Evolutionary conservation across 2,888 invertebrate genomes (phyloP).

Genomic region (Imbricaverruca yamaguchii): DNA sequence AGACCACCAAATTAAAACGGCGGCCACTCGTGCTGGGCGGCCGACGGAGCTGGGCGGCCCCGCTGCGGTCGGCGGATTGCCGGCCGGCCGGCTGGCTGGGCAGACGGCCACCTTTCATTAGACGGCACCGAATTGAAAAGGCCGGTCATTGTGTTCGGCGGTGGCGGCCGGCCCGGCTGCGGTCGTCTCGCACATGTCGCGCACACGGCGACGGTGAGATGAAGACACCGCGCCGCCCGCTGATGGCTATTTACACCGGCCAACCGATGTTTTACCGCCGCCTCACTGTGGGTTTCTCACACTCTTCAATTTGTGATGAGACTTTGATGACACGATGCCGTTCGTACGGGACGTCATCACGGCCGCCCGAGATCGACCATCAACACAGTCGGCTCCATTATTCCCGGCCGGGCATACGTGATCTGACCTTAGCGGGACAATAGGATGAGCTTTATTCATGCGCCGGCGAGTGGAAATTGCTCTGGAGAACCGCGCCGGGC

Average conservation of each 20-base stretch:
- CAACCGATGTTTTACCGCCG: background rate
- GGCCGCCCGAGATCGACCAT: background rate
- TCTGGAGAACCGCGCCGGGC: too few relatives aligned
- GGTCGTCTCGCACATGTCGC: too few relatives aligned
- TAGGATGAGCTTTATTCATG: background rate
- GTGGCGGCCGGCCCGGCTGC: too few relatives aligned
- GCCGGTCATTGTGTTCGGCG: too few relatives aligned
- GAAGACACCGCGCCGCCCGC: background rate
- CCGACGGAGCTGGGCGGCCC: background rate
- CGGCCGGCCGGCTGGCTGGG: too few relatives aligned
- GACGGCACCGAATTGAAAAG: background rate
- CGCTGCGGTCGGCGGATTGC: background rate
- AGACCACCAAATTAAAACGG: conserved; percentile 3
- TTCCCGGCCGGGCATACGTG: background rate
- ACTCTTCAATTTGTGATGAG: conserved; percentile 18
- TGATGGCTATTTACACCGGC: background rate
- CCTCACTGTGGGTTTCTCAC: background rate
- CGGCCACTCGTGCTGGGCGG: conserved; percentile 5
- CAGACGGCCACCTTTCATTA: background rate
- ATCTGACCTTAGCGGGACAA: background rate
- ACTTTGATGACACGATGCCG: background rate
- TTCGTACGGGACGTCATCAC: background rate
- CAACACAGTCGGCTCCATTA: background rate
- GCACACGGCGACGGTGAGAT: too few relatives aligned
- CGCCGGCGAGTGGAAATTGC: too few relatives aligned